Base-by-base conservation (phyloP, 1,140 invertebrate genomes). In the Drepana arcuata region DNA sequence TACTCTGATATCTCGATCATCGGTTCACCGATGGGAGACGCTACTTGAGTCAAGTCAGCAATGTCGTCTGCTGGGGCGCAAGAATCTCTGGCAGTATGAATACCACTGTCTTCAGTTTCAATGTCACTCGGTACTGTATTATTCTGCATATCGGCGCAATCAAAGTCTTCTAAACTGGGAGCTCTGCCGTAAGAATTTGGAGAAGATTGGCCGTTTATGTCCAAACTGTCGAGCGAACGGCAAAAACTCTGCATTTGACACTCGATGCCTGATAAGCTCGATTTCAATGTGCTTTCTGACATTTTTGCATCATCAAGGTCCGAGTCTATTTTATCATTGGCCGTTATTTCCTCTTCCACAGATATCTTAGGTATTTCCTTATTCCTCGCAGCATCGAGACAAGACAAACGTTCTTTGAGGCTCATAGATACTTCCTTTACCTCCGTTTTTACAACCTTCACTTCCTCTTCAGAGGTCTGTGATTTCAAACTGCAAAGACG, bases 81-180 rank as follows among this genome's bases (percentile, higher is more conserved):
- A 10, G 90, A 92, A 12, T 91, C 91, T 61, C 92, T 90, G 1
- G 89, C 89, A 14, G 91, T 93, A 48, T 93, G 92, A 34, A 94
- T 93, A 2, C 92, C 92, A 36, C 91, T 93, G 51, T 93, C 92
- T 65, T 94, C 92, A 7, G 90, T 85, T 71, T 93, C 90, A 6
- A 90, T 91, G 34, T 92, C 90, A 31, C 84, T 86, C 18, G 75
- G 74, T 21, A 84, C 77, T 14, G 78, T 77, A 39, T 78, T 73
- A 42, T 83, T 78, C 44, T 78, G 75, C 63, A 78, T 85, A 63
- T 63, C 84, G 44, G 23, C 72, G 59, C 59, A 88, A 81, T 73
- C 89, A 73, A 66, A 88, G 50, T 75, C 89, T 85, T 90, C 88
- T 16, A 89, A 81, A 51, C 88, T 90, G 57, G 89, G 89, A 10